These are phyloP conservation scores for Neomorphus geoffroyi DNA, from an alignment of 2,797 vertebrate genomes.

Conservation along the genomic window DNA sequence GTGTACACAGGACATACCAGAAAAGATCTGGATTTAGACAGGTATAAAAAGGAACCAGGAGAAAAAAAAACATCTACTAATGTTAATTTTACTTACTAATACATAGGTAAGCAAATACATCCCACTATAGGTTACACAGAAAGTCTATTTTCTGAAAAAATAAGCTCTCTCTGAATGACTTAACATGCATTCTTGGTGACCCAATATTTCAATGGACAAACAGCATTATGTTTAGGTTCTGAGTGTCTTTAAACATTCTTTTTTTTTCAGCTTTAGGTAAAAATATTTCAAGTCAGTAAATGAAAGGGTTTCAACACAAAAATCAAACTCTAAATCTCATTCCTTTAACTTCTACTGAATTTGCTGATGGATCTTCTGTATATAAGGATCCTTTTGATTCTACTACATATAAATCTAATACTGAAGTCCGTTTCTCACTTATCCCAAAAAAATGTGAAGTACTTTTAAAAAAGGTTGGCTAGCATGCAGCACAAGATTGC, in stretches of 20 bases:
- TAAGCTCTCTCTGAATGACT: slow-evolving; percentile 13
- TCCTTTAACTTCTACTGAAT: neutral
- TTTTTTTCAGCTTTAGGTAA: neutral
- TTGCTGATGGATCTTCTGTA: neutral
- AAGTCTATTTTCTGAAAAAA: slow-evolving; percentile 29
- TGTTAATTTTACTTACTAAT: slow-evolving; percentile 19
- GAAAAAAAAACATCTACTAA: neutral
- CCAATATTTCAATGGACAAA: neutral
- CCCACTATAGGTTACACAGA: neutral
- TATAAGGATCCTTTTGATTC: neutral
- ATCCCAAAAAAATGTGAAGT: neutral
- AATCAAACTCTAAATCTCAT: neutral
- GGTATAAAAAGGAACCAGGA: slow-evolving; percentile 40
- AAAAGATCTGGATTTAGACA: slow-evolving; percentile 36
- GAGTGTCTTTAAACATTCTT: too few species aligned
- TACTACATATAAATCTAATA: neutral
- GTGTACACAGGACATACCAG: slow-evolving; percentile 44
- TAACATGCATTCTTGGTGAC: neutral
- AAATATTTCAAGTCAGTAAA: neutral
- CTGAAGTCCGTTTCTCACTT: neutral
- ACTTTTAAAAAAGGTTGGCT: neutral
- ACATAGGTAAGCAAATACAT: neutral
- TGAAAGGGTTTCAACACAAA: neutral
- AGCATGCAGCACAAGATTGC: neutral
- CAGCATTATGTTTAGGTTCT: neutral